These are phyloP conservation scores for Bubalus kerabau DNA, from an alignment of 2,113 vertebrate genomes.

Conservation along the genomic window DNA sequence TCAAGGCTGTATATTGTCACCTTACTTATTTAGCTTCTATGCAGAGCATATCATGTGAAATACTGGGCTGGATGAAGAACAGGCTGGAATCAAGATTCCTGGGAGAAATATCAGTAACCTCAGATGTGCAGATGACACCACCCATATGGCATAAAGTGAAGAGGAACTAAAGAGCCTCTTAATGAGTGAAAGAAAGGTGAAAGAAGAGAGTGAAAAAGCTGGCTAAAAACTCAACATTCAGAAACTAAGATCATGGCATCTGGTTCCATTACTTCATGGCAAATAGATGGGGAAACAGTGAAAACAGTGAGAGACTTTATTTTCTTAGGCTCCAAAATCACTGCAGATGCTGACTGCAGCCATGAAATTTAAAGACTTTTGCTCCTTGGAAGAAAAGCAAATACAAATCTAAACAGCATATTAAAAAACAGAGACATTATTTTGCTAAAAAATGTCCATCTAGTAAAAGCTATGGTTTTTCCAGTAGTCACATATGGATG, in stretches of 20 bases:
- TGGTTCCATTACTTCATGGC: background rate
- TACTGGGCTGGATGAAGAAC: background rate
- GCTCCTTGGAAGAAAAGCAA: background rate
- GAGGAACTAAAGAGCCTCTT: background rate
- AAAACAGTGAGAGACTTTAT: background rate
- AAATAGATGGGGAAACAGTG: background rate
- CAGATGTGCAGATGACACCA: background rate
- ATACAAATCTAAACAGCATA: background rate
- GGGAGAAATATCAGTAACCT: background rate
- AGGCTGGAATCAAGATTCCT: background rate
- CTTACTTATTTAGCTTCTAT: background rate
- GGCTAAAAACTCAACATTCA: background rate
- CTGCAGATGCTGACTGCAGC: background rate
- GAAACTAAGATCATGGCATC: background rate
- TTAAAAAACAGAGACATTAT: background rate
- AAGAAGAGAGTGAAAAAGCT: background rate
- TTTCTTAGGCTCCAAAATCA: background rate
- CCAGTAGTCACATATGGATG: background rate
- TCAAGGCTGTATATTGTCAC: background rate
- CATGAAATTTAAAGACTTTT: background rate
- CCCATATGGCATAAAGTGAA: background rate
- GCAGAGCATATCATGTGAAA: background rate
- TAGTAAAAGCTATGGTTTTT: background rate
- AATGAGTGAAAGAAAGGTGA: background rate
- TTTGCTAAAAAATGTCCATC: background rate